Percentiles rank a stretch among this genome's conserved stretches.
Evolutionary conservation across 2,888 invertebrate genomes (phyloP).

Genomic region (Tetragonula carbonaria): DNA sequence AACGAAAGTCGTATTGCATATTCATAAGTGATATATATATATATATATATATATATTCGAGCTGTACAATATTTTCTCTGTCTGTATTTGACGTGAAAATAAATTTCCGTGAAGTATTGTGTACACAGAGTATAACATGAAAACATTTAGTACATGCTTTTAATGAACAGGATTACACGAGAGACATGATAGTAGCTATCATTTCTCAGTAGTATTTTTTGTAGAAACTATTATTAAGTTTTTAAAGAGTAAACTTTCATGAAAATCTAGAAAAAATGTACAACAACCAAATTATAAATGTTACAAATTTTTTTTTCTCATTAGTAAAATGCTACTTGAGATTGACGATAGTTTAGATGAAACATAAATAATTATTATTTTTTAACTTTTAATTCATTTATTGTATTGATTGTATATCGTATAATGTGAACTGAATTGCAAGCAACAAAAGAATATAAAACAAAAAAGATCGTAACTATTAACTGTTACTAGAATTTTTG

Average conservation of each 20-base stretch:
- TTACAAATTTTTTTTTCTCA: not conserved
- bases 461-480: too few species aligned
- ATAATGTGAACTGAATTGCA: too few species aligned
- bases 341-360: too few species aligned
- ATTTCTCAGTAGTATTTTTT: not conserved
- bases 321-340: not conserved
- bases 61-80: constrained; percentile 23
- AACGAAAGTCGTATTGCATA: not conserved
- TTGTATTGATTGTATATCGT: too few species aligned
- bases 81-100: not conserved
- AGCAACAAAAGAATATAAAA: too few species aligned
- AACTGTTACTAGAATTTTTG: too few species aligned
- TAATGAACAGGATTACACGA: constrained; percentile 6
- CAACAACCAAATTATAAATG: not conserved
- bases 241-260: not conserved
- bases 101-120: constrained; percentile 42
- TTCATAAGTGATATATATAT: not conserved
- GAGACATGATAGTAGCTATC: constrained; percentile 1
- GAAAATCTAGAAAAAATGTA: not conserved
- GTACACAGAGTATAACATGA: not conserved
- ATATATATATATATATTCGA: not conserved
- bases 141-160: not conserved
- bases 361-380: too few species aligned
- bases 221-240: constrained; percentile 9
- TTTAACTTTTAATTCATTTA: too few species aligned